Evolutionary conservation across 2,797 vertebrate genomes (phyloP), one percentile per base, ranked within the genome.

Genomic region (Enteromius argenteus): DNA sequence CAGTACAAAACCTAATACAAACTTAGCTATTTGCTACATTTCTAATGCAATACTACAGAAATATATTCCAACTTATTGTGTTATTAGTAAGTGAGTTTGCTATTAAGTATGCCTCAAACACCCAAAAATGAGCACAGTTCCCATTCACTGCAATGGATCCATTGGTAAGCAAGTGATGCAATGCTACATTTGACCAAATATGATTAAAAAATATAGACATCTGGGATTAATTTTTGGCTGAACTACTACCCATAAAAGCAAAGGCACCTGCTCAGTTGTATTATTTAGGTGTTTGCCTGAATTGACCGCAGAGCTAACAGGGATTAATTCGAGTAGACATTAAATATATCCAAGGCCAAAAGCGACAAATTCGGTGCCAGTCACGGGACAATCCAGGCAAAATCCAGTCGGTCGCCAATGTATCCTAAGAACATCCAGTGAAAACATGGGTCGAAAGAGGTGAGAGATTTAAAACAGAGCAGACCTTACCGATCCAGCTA

Each of bases 271-370:
- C 15, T 51, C 30, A 60, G 58, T 13, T 3, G 11, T 4, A 27
- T 60, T 14, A 27, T 75, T n/a, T 37, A 58, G 49, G 64, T 71
- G 39, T 72, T 81, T 30, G 62, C 73, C 79, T 67, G 68, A 69
- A 68, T 19, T 79, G 68, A 60, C 60, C 19, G 3, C 37, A 14
- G 39, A 23, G n/a, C 30, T 72, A 78, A 80, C 3, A 23, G 1
- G 53, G 49, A 71, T 39, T 58, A 23, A 32, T n/a, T 80, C 10
- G 53, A 62, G 72, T 19, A 71, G 77, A 30, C 27, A 10, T 19
- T 23, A 21, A 81, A n/a, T 58, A 10, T 66, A 72, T 21, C 30
- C 42, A 51, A 32, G 17, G 42, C 60, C 58, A 60, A 58, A 78
- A 44, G 2, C 3, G 56, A 62, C 14, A 23, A 51, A 35, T 76